phyloP scores from a whole-genome alignment of 2,797 vertebrate species.

The Chiroxiphia lanceolata region DNA sequence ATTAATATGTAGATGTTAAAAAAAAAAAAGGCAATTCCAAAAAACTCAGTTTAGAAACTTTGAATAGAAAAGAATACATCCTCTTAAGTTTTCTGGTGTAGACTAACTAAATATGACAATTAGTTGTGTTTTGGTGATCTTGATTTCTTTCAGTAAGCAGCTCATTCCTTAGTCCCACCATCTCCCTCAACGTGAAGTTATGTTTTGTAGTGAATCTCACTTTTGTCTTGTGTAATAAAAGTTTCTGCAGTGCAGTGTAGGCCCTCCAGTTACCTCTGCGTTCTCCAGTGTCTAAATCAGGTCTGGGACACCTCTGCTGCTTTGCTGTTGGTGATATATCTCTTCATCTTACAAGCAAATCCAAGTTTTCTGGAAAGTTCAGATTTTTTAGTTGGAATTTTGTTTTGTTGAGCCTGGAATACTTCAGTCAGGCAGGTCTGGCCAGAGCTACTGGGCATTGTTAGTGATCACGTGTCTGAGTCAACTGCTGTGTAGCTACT shows the following conservation, averaged over 20 bases:
- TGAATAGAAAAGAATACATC: neutral
- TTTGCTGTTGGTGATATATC: neutral
- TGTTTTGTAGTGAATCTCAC: neutral
- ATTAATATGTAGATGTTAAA: neutral
- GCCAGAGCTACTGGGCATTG: neutral
- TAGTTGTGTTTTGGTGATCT: neutral
- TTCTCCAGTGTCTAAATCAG: neutral
- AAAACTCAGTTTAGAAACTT: neutral
- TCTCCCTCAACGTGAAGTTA: neutral
- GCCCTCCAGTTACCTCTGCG: neutral
- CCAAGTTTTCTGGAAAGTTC: neutral
- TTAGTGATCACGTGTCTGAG: rapidly evolving
- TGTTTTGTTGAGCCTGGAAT: neutral
- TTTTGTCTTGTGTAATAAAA: neutral
- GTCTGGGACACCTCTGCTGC: neutral
- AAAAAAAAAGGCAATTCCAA: neutral
- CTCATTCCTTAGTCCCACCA: neutral
- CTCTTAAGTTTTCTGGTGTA: neutral
- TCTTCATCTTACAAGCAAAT: neutral
- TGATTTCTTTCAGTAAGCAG: neutral
- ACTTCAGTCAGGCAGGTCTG: neutral
- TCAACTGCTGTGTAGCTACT: neutral
- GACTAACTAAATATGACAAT: neutral
- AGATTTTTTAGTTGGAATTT: neutral
- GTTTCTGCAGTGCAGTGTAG: neutral